Evolutionary conservation across 2,888 invertebrate species (phyloP).

Genomic region (Metellina segmentata): DNA sequence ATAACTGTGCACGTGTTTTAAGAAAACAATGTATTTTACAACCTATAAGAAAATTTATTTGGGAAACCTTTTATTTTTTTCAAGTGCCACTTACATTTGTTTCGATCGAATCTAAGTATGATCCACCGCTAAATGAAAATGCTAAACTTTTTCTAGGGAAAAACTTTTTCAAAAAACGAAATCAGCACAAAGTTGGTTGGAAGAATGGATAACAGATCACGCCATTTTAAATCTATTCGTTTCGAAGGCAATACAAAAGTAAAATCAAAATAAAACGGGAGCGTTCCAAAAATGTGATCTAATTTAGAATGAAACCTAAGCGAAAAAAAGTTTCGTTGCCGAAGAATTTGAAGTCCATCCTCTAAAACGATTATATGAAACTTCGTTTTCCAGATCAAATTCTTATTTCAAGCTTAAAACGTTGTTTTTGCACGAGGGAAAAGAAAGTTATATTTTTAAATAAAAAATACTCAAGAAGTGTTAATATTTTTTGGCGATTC

Average conservation of each 20-base stretch:
- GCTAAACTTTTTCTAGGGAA: background rate
- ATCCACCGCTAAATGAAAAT: background rate
- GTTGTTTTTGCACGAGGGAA: constrained; percentile 53
- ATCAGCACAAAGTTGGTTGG: background rate
- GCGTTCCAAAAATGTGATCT: constrained; percentile 53
- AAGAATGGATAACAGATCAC: background rate
- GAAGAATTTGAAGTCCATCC: constrained; percentile 55
- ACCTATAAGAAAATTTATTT: no score
- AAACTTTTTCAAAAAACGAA: background rate
- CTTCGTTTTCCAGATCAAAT: constrained; percentile 49
- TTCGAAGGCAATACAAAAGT: constrained; percentile 34
- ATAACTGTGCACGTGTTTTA: no score
- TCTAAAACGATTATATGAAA: constrained; percentile 56
- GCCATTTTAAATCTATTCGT: constrained; percentile 46
- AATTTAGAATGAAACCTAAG: constrained; percentile 40
- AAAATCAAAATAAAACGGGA: constrained; percentile 20
- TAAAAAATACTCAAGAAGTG: constrained; percentile 24
- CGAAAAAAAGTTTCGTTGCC: constrained; percentile 12
- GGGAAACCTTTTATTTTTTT: no score
- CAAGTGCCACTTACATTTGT: no score
- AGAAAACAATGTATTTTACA: no score
- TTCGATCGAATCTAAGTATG: no score
- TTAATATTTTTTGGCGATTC: constrained; percentile 4
- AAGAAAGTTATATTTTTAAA: constrained; percentile 21
- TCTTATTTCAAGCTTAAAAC: constrained; percentile 50